Conservation (phyloP, 2,888 invertebrate species). For the Chloroclysta siterata region DNA sequence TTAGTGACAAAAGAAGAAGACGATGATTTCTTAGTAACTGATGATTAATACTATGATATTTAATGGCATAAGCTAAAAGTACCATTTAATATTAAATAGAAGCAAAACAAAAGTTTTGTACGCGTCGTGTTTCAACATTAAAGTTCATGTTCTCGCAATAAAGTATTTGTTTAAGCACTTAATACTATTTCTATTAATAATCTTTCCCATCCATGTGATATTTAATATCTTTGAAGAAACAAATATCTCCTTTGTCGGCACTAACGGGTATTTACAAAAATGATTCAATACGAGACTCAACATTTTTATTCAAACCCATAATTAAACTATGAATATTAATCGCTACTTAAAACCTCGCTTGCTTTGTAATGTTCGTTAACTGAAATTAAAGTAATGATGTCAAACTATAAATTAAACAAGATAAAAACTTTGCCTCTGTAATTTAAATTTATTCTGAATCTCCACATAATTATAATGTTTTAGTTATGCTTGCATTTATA, state of each 20-base stretch:
- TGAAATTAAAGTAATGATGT: slow-evolving; percentile 47
- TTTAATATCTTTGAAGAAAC: slow-evolving; percentile 22
- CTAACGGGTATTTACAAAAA: slow-evolving; percentile 27
- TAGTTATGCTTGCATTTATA: slow-evolving; percentile 24
- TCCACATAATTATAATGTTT: slow-evolving; percentile 30
- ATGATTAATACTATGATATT: too few species aligned
- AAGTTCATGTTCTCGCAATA: background rate
- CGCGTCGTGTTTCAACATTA: background rate
- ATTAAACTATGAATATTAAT: slow-evolving; percentile 51
- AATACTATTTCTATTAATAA: background rate
- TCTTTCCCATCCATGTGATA: slow-evolving; percentile 11
- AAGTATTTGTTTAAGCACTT: slow-evolving; percentile 7
- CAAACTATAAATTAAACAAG: slow-evolving; percentile 41
- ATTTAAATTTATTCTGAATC: slow-evolving; percentile 32
- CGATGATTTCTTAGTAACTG: too few species aligned
- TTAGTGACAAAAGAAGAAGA: too few species aligned
- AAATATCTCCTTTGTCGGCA: slow-evolving; percentile 18
- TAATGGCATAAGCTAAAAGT: background rate
- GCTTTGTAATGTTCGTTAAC: slow-evolving; percentile 41
- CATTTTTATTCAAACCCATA: slow-evolving; percentile 37
- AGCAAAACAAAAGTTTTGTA: background rate
- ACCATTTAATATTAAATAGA: background rate
- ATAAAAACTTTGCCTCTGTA: slow-evolving; percentile 31
- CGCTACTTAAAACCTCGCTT: slow-evolving; percentile 44
- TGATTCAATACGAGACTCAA: slow-evolving; percentile 17